Evolutionary conservation across 1,140 invertebrate species (phyloP).

Genomic region (Contarinia nasturtii): DNA sequence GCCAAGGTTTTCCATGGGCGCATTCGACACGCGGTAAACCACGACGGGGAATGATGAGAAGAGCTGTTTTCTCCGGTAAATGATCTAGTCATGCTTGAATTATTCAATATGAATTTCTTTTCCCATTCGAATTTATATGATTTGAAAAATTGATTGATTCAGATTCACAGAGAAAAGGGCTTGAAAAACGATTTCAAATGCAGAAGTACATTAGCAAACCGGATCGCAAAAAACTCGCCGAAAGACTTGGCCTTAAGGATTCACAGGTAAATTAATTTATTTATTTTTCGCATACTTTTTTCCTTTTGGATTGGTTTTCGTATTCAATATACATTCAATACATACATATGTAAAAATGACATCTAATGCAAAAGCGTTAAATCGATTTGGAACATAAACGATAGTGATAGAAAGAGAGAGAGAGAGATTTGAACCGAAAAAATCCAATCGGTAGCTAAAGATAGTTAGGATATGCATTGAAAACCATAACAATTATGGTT

Average conservation of each 20-base stretch:
- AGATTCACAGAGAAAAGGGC: conserved; percentile 78
- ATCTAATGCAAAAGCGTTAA: not conserved
- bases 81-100: too few species aligned
- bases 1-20: conserved; percentile 56
- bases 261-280: conserved; percentile 48
- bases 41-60: conserved; percentile 80
- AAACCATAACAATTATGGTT: not conserved
- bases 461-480: not conserved
- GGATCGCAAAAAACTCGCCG: conserved; percentile 86
- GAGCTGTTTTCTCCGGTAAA: conserved; percentile 54
- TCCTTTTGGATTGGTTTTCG: not conserved
- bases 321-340: too few species aligned
- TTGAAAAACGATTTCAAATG: conserved; percentile 89
- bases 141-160: conserved; percentile 45
- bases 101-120: not conserved
- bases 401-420: not conserved
- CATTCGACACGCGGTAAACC: conserved; percentile 61
- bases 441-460: too few species aligned
- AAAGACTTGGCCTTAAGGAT: conserved; percentile 87
- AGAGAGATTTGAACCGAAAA: not conserved
- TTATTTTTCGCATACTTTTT: not conserved
- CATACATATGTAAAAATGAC: too few species aligned
- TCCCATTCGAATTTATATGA: not conserved
- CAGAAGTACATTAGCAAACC: conserved; percentile 98
- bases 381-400: not conserved